phyloP scores from a whole-genome alignment of 2,797 vertebrate species.

The Tachyglossus aculeatus region DNA sequence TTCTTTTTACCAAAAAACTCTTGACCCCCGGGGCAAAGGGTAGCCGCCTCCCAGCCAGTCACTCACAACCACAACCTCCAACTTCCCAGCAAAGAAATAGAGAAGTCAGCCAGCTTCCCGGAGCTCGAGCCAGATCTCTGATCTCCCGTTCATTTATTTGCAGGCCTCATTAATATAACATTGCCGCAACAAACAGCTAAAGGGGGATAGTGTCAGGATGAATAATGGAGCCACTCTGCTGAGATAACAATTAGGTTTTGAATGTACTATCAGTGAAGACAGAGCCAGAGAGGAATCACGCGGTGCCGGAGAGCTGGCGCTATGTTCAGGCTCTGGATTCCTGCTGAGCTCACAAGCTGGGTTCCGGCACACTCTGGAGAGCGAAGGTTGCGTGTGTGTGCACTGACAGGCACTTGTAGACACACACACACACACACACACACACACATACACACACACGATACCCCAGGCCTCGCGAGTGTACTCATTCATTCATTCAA shows the following conservation, averaged over 20 bases:
- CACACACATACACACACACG: background rate
- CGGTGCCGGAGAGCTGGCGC: slow-evolving; percentile 54
- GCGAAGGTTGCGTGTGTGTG: accelerated
- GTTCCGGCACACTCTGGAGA: slow-evolving; percentile 5
- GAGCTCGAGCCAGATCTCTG: slow-evolving; percentile 68
- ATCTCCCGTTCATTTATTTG: slow-evolving; percentile 75
- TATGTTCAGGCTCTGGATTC: slow-evolving; percentile 41
- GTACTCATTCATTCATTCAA: too few species aligned
- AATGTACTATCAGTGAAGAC: slow-evolving; percentile 75
- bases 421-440: background rate
- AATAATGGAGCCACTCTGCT: slow-evolving; percentile 78
- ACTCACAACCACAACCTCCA: slow-evolving; percentile 46
- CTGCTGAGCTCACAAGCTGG: slow-evolving; percentile 59
- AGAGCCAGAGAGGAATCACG: slow-evolving; percentile 62
- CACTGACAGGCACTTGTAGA: background rate
- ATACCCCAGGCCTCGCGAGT: too few species aligned
- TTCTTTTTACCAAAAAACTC: too few species aligned
- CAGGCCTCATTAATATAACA: slow-evolving; percentile 82
- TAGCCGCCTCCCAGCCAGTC: slow-evolving; percentile 6
- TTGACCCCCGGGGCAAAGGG: slow-evolving; percentile 16
- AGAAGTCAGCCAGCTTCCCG: slow-evolving; percentile 66
- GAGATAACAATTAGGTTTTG: slow-evolving; percentile 80
- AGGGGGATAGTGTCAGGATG: slow-evolving; percentile 75
- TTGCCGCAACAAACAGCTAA: slow-evolving; percentile 80
- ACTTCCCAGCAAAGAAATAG: slow-evolving; percentile 64